Evolutionary conservation across 2,888 invertebrate genomes (phyloP), one percentile per base, ranked within the genome.

Genomic region (Ypsolopha scabrella): DNA sequence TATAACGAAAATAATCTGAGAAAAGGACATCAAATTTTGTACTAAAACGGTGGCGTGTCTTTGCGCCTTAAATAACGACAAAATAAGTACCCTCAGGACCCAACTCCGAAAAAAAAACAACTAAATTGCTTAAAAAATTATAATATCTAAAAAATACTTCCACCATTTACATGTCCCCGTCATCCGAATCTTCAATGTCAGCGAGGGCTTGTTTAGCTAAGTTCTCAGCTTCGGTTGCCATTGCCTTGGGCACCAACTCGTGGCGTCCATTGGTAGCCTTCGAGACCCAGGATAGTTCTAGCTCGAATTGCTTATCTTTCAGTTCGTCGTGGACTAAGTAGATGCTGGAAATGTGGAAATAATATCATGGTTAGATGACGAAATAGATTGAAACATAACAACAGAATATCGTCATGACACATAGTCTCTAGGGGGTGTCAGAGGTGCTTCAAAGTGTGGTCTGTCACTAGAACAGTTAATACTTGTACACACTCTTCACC

Each of bases 211-310:
- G 94, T 65, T 95, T 95, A 35, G 98, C 97, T 67, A 90, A 90
- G 61, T 91, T 91, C 69, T 98, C 97, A n/a, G 96, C 96, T 63
- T 95, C 95, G 1, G 89, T 80, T 64, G 91, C 94, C 0, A 94
- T 71, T 41, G 90, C 90, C 1, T 88, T 85, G 0, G 97, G 96
- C 10, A 98, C 96, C 54, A 93, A 76, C 66, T 94, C 90, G 79
- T 97, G 97, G 51, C 87, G 81, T 0, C 97, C 97, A 11, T 91
- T 87, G 0, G 93, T 93, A 55, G 91, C 92, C 64, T 91, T 91
- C 51, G 96, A 94, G 10, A 98, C 96, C 94, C 98, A 96, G 51
- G 97, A 96, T 64, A 99, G 89, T 78, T 99, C 98, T 62, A 98
- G 85, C 70, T 97, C 97, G 72, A 99, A 99, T 62, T 95, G 93